Conservation (phyloP, 2,888 invertebrate genomes). For the Callyntrura sp. region DNA sequence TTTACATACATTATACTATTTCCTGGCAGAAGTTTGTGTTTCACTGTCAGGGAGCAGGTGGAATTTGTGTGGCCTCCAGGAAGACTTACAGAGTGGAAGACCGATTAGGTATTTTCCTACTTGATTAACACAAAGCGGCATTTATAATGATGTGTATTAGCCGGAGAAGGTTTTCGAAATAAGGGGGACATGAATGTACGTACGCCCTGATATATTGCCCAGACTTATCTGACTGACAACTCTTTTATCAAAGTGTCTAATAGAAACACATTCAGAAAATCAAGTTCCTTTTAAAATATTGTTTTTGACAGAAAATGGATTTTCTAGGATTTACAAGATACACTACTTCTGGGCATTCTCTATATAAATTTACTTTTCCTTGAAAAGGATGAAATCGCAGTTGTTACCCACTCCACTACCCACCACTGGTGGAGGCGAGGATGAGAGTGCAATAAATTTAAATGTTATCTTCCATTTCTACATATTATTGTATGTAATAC, state of each 20-base stretch:
- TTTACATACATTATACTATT: too few species aligned
- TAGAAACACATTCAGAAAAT: conserved; percentile 31
- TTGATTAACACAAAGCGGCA: conserved; percentile 5
- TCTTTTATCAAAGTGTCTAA: conserved; percentile 68
- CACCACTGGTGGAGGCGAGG: background rate
- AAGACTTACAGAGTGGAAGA: background rate
- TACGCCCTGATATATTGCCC: conserved; percentile 53
- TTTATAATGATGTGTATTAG: too few species aligned
- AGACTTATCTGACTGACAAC: conserved; percentile 64
- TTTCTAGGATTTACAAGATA: conserved; percentile 45
- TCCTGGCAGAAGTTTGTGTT: background rate
- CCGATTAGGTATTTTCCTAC: conserved; percentile 9
- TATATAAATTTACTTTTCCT: conserved; percentile 42
- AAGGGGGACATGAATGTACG: background rate
- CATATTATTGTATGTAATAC: too few species aligned
- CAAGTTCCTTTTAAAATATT: conserved; percentile 47
- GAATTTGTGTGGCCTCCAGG: background rate
- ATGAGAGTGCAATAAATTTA: too few species aligned
- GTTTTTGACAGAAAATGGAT: conserved; percentile 49
- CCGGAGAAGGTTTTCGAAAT: background rate
- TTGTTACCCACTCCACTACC: background rate
- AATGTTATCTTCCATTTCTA: too few species aligned
- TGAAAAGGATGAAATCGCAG: conserved; percentile 12
- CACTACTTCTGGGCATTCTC: background rate
- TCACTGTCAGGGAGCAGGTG: conserved; percentile 13